Percentiles rank a stretch among this genome's conserved stretches.
Conservation (phyloP, 2,113 vertebrate genomes). For the Raja brachyura region DNA sequence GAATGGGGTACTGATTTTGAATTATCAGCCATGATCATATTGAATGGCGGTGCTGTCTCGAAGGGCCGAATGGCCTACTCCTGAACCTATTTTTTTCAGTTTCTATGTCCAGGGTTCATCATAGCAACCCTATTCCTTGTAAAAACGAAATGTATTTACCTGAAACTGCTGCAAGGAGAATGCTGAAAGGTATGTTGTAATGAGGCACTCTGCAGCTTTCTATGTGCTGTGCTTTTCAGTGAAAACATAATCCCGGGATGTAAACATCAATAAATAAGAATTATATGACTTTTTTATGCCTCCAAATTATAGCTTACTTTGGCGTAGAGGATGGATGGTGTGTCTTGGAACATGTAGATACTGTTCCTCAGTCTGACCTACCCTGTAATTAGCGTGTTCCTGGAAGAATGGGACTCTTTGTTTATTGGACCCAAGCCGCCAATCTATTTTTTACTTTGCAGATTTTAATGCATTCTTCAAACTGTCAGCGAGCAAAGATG, state of each 20-base stretch:
- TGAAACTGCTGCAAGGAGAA: background rate
- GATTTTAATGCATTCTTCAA: background rate
- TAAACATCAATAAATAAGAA: conserved; percentile 13
- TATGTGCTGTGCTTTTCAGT: background rate
- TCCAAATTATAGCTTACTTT: background rate
- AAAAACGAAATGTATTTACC: background rate
- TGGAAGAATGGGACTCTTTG: background rate
- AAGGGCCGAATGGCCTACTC: too few relatives aligned
- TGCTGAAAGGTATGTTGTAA: background rate
- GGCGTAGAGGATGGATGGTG: background rate
- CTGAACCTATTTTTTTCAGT: too few relatives aligned
- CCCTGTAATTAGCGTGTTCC: background rate
- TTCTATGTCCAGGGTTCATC: background rate
- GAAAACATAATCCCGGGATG: background rate
- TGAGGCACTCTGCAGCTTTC: background rate
- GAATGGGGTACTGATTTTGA: too few relatives aligned
- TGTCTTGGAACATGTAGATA: background rate
- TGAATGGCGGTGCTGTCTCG: too few relatives aligned
- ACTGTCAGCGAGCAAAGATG: conserved; percentile 14
- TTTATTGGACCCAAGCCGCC: background rate
- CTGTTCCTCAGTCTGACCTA: background rate
- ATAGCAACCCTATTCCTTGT: background rate
- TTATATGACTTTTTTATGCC: background rate
- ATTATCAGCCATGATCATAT: too few relatives aligned
- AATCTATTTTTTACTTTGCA: background rate